Conservation (phyloP, 2,888 invertebrate species). For the Urechis unicinctus region DNA sequence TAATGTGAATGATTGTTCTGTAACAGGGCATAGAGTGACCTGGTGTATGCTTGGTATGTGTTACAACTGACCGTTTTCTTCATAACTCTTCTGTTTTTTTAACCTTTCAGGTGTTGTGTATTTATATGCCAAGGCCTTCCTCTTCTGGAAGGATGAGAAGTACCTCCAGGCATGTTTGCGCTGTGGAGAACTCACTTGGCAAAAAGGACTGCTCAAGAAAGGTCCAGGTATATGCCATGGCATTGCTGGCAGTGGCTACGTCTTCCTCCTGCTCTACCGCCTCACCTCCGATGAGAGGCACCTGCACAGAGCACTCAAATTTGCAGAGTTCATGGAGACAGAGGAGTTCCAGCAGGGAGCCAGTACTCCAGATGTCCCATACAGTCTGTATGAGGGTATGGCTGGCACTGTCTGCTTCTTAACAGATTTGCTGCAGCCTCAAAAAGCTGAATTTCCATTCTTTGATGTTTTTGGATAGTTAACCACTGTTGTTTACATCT, state of each 20-base stretch:
- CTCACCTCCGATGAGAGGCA: constrained; percentile 67
- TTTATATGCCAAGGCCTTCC: constrained; percentile 73
- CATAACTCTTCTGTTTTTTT: too few species aligned
- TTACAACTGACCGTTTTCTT: too few species aligned
- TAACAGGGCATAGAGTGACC: too few species aligned
- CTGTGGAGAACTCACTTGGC: constrained; percentile 75
- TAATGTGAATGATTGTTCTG: too few species aligned
- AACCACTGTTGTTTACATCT: too few species aligned
- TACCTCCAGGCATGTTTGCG: constrained; percentile 65
- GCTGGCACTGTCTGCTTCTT: constrained; percentile 81
- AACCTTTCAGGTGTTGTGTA: constrained; percentile 68
- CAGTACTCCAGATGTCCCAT: constrained; percentile 72
- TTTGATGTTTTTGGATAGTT: constrained; percentile 57
- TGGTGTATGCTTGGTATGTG: too few species aligned
- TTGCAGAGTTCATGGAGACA: constrained; percentile 65
- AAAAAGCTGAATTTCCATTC: constrained; percentile 74
- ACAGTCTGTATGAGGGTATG: constrained; percentile 77
- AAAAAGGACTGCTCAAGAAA: constrained; percentile 73
- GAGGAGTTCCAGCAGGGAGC: constrained; percentile 54
- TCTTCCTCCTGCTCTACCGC: constrained; percentile 60
- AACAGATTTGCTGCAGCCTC: constrained; percentile 67
- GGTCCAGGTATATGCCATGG: constrained; percentile 89
- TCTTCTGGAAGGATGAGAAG: constrained; percentile 66
- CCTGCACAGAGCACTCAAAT: constrained; percentile 65
- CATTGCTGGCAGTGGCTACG: constrained; percentile 46